Conservation (phyloP, 2,113 vertebrate genomes). For the Onychorhynchus coronatus region DNA sequence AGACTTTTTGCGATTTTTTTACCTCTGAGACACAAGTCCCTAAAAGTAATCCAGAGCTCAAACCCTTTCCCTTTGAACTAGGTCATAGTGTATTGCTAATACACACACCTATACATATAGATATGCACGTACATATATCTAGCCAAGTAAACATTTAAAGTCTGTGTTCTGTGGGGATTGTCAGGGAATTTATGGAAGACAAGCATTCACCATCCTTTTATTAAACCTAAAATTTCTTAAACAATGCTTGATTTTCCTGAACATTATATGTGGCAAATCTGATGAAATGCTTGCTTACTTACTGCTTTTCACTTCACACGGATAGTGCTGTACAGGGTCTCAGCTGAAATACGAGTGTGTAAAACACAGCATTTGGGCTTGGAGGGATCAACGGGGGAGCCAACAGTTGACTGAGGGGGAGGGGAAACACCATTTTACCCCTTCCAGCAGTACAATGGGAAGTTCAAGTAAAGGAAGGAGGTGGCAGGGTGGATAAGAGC, state of each 20-base stretch:
- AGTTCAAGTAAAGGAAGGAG: neutral
- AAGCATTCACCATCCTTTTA: neutral
- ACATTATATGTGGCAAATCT: neutral
- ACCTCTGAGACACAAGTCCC: neutral
- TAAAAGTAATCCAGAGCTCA: neutral
- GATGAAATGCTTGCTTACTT: neutral
- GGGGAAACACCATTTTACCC: neutral
- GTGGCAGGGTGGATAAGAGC: neutral
- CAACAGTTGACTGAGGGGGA: neutral
- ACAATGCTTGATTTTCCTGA: neutral
- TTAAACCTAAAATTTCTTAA: neutral
- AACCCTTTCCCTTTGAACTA: neutral
- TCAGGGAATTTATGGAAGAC: neutral
- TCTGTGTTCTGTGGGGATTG: neutral
- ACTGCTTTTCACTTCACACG: neutral
- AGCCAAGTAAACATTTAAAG: neutral
- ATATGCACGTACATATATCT: neutral
- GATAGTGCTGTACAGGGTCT: neutral
- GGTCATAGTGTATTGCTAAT: neutral
- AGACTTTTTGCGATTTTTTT: neutral
- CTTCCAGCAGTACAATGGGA: neutral
- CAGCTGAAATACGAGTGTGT: neutral
- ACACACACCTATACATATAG: no score
- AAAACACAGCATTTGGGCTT: neutral
- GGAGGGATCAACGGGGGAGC: fast-evolving